Conservation (phyloP, 2,888 invertebrate genomes). For the Sminthurides aquaticus region DNA sequence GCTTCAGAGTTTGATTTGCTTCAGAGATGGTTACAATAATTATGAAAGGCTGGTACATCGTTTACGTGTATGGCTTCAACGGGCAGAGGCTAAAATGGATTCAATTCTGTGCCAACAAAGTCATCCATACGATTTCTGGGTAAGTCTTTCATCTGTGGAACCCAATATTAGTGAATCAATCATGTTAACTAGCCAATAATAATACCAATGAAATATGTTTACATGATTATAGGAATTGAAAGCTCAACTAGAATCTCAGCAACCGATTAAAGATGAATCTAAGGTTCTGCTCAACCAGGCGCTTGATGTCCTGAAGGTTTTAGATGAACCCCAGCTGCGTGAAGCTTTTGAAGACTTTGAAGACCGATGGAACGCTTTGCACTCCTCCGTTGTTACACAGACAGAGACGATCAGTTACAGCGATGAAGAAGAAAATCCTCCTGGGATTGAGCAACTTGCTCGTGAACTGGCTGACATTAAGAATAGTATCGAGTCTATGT, state of each 20-base stretch:
- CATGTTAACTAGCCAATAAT: no score
- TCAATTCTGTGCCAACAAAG: constrained; percentile 60
- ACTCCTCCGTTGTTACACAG: constrained; percentile 29
- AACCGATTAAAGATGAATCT: constrained; percentile 65
- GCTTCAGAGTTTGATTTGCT: constrained; percentile 62
- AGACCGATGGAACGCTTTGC: constrained; percentile 58
- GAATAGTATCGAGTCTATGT: constrained; percentile 60
- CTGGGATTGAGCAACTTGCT: constrained; percentile 66
- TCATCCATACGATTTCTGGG: constrained; percentile 76
- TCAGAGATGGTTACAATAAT: constrained; percentile 49
- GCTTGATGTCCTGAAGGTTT: constrained; percentile 67
- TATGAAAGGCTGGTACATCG: constrained; percentile 67
- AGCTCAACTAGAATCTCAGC: constrained; percentile 77
- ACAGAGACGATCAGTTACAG: constrained; percentile 32
- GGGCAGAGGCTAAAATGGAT: constrained; percentile 63
- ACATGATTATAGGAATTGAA: constrained; percentile 63
- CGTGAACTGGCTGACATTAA: constrained; percentile 69
- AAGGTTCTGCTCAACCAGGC: constrained; percentile 68
- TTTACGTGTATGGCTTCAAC: constrained; percentile 67
- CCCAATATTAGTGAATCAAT: not conserved
- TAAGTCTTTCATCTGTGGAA: constrained; percentile 43
- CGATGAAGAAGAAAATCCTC: constrained; percentile 48
- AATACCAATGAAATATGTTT: not conserved
- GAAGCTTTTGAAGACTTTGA: constrained; percentile 70
- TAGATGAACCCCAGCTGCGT: constrained; percentile 73